Percentiles rank a stretch among this genome's conserved stretches.
Evolutionary conservation across 2,888 invertebrate genomes (phyloP).

Genomic region (Mesopsocus fuscifrons): DNA sequence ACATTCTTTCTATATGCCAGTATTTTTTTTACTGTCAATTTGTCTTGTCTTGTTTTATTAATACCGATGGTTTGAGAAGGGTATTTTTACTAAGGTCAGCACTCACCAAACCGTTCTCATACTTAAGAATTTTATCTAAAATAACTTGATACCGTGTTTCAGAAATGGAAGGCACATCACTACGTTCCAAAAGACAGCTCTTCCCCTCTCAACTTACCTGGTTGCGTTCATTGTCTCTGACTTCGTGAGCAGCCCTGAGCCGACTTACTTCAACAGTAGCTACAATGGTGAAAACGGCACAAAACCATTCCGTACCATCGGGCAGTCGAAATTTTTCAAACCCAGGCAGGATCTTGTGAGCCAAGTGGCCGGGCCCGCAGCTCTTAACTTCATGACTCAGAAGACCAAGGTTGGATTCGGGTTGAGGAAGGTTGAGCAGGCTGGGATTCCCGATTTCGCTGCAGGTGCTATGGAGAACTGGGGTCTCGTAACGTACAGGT

Average conservation of each 20-base stretch:
- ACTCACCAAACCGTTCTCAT: no score
- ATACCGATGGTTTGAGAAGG: no score
- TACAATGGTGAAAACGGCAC: not conserved
- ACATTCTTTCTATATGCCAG: no score
- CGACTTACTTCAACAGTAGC: slow-evolving; percentile 13
- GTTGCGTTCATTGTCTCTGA: slow-evolving; percentile 71
- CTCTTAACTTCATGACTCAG: slow-evolving; percentile 16
- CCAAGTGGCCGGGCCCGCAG: not conserved
- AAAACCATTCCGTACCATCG: not conserved
- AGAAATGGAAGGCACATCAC: not conserved
- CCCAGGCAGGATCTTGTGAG: not conserved
- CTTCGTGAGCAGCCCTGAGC: slow-evolving; percentile 25
- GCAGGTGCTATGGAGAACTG: slow-evolving; percentile 63
- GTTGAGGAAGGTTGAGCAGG: slow-evolving; percentile 43
- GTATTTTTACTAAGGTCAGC: no score
- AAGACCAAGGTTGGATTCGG: not conserved
- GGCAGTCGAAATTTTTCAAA: not conserved
- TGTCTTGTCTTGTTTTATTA: no score
- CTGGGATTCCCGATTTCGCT: slow-evolving; percentile 58
- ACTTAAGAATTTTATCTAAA: no score
- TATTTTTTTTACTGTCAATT: no score
- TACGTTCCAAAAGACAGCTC: not conserved
- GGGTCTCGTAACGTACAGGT: slow-evolving; percentile 45
- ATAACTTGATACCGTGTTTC: no score
- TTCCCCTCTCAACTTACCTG: slow-evolving; percentile 49